These are phyloP conservation scores for Halcyon chelicuti DNA, from an alignment of 2,797 vertebrate genomes.

Conservation along the genomic window DNA sequence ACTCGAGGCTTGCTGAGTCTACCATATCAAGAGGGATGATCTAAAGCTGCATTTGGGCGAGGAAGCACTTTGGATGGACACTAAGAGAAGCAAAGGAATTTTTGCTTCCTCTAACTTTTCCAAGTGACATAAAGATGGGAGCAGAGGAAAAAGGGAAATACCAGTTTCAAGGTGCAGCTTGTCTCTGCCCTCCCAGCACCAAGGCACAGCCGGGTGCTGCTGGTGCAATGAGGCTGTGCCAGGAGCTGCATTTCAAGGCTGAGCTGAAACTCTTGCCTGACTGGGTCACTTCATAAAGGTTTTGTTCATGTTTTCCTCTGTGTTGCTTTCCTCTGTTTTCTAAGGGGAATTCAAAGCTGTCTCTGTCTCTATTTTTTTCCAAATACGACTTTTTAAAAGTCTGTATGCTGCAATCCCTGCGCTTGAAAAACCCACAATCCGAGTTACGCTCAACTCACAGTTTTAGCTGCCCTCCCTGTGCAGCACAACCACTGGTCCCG, in stretches of 20 bases:
- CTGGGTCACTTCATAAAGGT: not conserved
- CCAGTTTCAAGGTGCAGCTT: not conserved
- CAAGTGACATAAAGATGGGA: not conserved
- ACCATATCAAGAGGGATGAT: not conserved
- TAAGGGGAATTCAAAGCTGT: not conserved
- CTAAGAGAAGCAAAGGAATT: not conserved
- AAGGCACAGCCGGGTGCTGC: not conserved
- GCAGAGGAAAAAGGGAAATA: not conserved
- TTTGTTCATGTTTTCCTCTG: not conserved
- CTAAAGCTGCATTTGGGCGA: not conserved
- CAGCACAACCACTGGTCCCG: not conserved
- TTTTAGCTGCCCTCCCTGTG: not conserved
- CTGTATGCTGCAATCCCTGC: not conserved
- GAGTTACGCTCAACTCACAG: not conserved
- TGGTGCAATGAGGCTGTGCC: rapidly evolving
- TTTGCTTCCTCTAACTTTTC: not conserved
- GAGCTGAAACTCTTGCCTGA: not conserved
- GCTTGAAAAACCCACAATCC: not conserved
- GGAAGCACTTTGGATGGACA: not conserved
- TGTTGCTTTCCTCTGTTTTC: not conserved
- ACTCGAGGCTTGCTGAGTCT: not conserved
- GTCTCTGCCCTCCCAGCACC: not conserved
- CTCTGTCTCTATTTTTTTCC: rapidly evolving
- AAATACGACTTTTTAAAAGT: not conserved
- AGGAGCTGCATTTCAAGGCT: not conserved